Evolutionary conservation across 2,888 invertebrate genomes (phyloP), one percentile per base, ranked within the genome.

Genomic region (Pristionchus arcanus): DNA sequence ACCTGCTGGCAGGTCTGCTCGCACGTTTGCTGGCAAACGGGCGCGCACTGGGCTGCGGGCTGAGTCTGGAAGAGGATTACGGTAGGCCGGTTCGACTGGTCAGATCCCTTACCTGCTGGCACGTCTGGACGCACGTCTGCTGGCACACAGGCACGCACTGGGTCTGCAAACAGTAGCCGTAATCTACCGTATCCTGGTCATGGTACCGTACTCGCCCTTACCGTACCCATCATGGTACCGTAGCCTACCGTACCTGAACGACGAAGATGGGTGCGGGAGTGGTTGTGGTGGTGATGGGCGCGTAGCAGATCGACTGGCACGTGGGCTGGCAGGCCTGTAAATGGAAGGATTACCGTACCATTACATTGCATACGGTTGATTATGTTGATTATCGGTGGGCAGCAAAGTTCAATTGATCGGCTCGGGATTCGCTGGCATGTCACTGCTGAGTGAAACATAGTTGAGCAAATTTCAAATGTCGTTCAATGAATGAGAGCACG

Each of bases 1-100:
- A 74, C 92, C 89, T 92, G 92, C 77, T 92, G 92, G 90, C 93
- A 93, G n/a, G 93, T 93, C 81, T 91, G 91, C 90, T 91, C 91
- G 90, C 93, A 93, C 28, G 93, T 93, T 84, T 91, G 91, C 59
- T 92, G 92, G 89, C 93, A 93, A 89, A 92, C 90, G 89, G 93
- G 92, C 83, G 90, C 90, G 91, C 92, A 92, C 74, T 92, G 92
- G 71, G 92, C 90, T n/a, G 91, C 86, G 77, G 92, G 90, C 89
- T 92, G 91, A 59, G 91, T 71, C 88, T 90, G 84, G 21, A 81
- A 89, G 16, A 74, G 25, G 31, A 55, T 77, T 81, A 49, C 81
- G 53, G 81, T 49, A 49, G 34, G 3, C 11, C 15, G 42, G 71
- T 19, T 3, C 31, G 34, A 16, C 7, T 3, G 81, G 81, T 11